phyloP scores from a whole-genome alignment of 2,797 vertebrate genomes.

The Sebastes oblongus region DNA sequence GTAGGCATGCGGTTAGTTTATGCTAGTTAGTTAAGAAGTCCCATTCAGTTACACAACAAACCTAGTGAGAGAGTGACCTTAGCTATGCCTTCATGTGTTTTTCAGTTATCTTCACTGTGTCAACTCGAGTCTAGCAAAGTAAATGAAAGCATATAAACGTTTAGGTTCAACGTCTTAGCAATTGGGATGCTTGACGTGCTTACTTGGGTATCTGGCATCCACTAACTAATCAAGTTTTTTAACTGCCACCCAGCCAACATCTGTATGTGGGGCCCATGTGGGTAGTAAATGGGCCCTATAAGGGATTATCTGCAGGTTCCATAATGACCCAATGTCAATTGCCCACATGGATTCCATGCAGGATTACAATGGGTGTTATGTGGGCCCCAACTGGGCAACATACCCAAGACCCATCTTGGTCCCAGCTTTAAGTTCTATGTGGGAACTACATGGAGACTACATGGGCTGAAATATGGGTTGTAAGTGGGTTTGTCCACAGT shows the following conservation, averaged over 20 bases:
- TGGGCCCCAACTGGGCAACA: no score
- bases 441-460: no score
- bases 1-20: not conserved
- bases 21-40: not conserved
- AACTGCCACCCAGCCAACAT: not conserved
- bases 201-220: not conserved
- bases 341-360: no score
- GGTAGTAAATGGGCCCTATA: no score
- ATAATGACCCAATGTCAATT: no score
- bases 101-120: not conserved
- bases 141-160: not conserved
- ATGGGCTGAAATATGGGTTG: no score
- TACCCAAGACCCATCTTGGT: no score
- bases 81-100: not conserved
- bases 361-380: no score
- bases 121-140: not conserved
- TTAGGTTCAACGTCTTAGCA: not conserved
- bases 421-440: no score
- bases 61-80: fast-evolving
- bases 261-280: no score
- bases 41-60: not conserved
- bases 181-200: not conserved
- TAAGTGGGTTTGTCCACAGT: no score
- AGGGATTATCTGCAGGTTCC: no score
- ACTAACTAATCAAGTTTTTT: not conserved